Evolutionary conservation across 2,888 invertebrate genomes (phyloP), one percentile per base, ranked within the genome.

Genomic region (Dichetophora obliterata): DNA sequence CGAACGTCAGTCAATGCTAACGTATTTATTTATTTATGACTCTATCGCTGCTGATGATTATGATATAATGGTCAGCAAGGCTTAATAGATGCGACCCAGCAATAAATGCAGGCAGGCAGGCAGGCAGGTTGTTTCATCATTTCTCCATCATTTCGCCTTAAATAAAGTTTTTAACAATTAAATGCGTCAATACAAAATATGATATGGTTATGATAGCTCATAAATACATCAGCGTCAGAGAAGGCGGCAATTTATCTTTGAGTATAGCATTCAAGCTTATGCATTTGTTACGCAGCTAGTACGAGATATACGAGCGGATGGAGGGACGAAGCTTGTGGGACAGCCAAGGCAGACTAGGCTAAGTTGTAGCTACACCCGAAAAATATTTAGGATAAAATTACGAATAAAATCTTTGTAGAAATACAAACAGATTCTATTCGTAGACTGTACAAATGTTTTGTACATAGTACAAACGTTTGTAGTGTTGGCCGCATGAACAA

Each of bases 1-100:
- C n/a, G n/a, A 27, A 68, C 27, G 68, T 68, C 68, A 52, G 50
- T 19, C 24, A 50, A 19, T 68, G 16, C n/a, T 31, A 16, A 24
- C 3, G 27, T 61, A 31, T 63, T 63, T 68, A 68, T 50, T 27
- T 19, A n/a, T 68, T 68, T 68, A 68, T 50, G 68, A 68, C 68
- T 27, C 34, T 22, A 19, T 16, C 19, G 22, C 31, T 16, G 27
- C 34, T 22, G 11, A 5, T 34, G 43, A 9, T 37, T 43, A 0
- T n/a, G 65, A 8, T 48, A 31, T 31, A 5, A 31, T 31, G 31
- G 31, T 31, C 31, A 31, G 48, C 43, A 48, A 37, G 48, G 54
- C 19, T 48, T n/a, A n/a, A 65, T 19, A 22, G 48, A 37, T 37
- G 43, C 48, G 14, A 48, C 48, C 50, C 24, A 16, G 65, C 11